phyloP scores from a whole-genome alignment of 2,113 vertebrate species.

The Melanostigma gelatinosum region DNA sequence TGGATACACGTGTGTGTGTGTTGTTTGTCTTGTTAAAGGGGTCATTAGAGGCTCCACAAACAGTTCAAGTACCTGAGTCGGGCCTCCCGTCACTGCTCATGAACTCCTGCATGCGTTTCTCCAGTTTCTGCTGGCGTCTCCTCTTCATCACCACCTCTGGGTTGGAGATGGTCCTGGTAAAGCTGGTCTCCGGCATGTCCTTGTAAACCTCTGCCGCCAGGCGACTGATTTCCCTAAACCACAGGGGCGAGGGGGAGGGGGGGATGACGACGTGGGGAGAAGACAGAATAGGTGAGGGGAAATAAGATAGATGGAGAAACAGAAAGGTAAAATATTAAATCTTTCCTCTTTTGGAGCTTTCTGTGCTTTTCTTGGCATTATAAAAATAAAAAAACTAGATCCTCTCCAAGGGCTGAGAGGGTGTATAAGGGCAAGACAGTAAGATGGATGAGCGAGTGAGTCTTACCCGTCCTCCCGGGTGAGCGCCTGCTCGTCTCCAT shows the following conservation, averaged over 20 bases:
- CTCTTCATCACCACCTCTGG: conserved; percentile 99
- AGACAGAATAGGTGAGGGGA: neutral
- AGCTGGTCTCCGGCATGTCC: conserved; percentile 99
- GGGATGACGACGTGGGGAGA: neutral
- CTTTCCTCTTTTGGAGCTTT: conserved; percentile 21
- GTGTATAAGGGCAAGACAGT: conserved; percentile 22
- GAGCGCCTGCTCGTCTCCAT: conserved; percentile 87
- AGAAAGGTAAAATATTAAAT: conserved; percentile 29
- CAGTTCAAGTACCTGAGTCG: conserved; percentile 87
- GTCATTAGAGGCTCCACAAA: neutral
- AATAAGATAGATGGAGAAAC: conserved; percentile 15
- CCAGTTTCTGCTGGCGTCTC: conserved; percentile 94
- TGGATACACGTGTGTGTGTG: neutral
- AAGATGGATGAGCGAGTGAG: conserved; percentile 40
- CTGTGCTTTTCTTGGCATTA: conserved; percentile 24
- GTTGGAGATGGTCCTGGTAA: conserved; percentile 98
- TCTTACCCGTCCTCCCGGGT: conserved; percentile 89
- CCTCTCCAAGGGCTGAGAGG: conserved; percentile 39
- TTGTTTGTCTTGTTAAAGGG: neutral
- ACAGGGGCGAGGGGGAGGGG: conserved; percentile 6
- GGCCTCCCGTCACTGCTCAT: conserved; percentile 95
- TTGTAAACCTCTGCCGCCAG: conserved; percentile 98
- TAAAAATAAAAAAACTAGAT: conserved; percentile 5
- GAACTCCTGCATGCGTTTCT: conserved; percentile 98
- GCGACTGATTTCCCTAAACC: conserved; percentile 90